phyloP scores from a whole-genome alignment of 2,113 vertebrate species.

The Bufo gargarizans region DNA sequence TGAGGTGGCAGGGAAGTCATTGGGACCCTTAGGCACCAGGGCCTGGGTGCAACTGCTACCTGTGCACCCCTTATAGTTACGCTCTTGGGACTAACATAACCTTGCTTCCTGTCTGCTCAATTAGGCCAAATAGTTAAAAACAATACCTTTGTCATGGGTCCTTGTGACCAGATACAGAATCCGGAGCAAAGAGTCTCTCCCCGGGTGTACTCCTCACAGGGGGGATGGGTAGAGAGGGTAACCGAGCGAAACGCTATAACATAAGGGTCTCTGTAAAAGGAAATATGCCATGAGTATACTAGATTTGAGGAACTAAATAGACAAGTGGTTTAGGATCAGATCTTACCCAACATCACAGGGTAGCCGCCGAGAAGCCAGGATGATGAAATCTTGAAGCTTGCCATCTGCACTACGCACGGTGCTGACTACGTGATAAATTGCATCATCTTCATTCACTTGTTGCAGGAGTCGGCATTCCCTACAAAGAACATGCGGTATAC shows the following conservation, averaged over 20 bases:
- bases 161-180: constrained; percentile 86
- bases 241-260: constrained; percentile 92
- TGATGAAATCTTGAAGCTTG: constrained; percentile 87
- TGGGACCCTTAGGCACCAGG: no score
- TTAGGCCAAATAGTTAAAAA: no score
- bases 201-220: constrained; percentile 72
- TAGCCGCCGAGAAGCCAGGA: constrained; percentile 86
- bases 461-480: constrained; percentile 85
- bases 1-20: no score
- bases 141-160: constrained; percentile 81
- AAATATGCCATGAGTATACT: background rate
- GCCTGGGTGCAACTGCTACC: background rate
- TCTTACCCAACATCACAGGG: constrained; percentile 85
- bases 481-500: background rate
- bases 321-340: background rate
- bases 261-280: constrained; percentile 83
- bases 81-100: background rate
- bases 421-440: constrained; percentile 86
- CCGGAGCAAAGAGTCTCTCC: constrained; percentile 91
- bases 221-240: constrained; percentile 80
- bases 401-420: constrained; percentile 71
- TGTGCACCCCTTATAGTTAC: background rate
- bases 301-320: background rate
- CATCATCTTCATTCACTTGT: constrained; percentile 86
- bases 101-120: background rate